Percentiles rank a stretch among this genome's conserved stretches.
These are phyloP conservation scores for Triplophysa dalaica DNA, from an alignment of 2,113 vertebrate genomes.

Conservation along the genomic window DNA sequence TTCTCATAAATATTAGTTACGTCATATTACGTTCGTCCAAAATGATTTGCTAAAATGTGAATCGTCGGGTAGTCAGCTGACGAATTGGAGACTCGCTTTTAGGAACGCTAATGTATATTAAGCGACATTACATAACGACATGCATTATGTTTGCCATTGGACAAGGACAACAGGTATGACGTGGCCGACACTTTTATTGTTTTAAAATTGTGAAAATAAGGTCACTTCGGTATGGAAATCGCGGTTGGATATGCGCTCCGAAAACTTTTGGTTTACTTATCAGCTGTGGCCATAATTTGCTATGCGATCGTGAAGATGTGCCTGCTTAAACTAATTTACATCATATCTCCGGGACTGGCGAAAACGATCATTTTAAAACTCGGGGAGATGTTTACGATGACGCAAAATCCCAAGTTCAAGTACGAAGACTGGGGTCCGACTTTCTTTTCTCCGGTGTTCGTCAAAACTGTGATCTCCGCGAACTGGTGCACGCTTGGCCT, in stretches of 20 bases:
- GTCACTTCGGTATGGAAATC: background rate
- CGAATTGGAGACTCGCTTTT: background rate
- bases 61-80: background rate
- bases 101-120: background rate
- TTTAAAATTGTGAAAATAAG: background rate
- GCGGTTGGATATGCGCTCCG: constrained; percentile 2
- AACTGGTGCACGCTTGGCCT: constrained; percentile 65
- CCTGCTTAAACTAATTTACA: constrained; percentile 64
- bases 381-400: constrained; percentile 72
- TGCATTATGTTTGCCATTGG: no score
- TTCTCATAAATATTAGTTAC: background rate
- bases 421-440: constrained; percentile 87
- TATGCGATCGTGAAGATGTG: background rate
- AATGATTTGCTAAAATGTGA: background rate
- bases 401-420: constrained; percentile 76
- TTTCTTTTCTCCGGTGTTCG: constrained; percentile 69
- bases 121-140: background rate
- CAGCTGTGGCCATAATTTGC: constrained; percentile 14
- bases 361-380: constrained; percentile 74
- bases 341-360: constrained; percentile 71
- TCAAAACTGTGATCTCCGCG: constrained; percentile 67
- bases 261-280: constrained; percentile 40
- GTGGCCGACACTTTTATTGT: no score
- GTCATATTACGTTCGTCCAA: background rate
- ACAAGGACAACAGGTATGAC: no score